phyloP scores from a whole-genome alignment of 2,797 vertebrate species.

The Liparis tanakae region DNA sequence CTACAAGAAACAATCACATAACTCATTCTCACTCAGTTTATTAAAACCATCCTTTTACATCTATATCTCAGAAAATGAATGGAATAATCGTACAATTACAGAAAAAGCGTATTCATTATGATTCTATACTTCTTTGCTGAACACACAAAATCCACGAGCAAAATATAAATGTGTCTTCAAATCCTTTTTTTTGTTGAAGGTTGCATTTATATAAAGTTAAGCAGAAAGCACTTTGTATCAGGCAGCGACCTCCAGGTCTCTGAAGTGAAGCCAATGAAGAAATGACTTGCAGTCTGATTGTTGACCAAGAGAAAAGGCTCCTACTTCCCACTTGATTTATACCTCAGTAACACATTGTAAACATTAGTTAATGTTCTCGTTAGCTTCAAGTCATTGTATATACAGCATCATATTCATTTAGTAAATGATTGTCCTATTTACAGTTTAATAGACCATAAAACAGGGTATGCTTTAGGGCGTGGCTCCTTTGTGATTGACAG shows the following conservation, averaged over 20 bases:
- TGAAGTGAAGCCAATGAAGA: too few species aligned
- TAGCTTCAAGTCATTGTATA: not conserved
- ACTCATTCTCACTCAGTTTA: not conserved
- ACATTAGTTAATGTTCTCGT: not conserved
- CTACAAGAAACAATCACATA: not conserved
- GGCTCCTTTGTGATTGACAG: too few species aligned
- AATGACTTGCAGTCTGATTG: too few species aligned
- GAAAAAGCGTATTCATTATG: not conserved
- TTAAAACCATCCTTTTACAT: not conserved
- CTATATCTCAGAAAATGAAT: not conserved
- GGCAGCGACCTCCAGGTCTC: too few species aligned
- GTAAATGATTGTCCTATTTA: not conserved
- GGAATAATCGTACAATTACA: not conserved
- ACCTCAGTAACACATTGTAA: not conserved
- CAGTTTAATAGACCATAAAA: not conserved
- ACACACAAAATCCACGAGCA: not conserved
- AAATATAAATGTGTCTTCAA: not conserved
- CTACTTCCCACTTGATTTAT: not conserved
- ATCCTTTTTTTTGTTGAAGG: not conserved
- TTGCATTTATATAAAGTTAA: not conserved
- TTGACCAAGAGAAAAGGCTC: not conserved
- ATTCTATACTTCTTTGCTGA: not conserved
- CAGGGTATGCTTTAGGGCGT: not conserved
- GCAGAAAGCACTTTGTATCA: not conserved
- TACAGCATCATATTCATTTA: not conserved